Evolutionary conservation across 2,113 vertebrate species (phyloP).

Genomic region (Plecotus auritus): DNA sequence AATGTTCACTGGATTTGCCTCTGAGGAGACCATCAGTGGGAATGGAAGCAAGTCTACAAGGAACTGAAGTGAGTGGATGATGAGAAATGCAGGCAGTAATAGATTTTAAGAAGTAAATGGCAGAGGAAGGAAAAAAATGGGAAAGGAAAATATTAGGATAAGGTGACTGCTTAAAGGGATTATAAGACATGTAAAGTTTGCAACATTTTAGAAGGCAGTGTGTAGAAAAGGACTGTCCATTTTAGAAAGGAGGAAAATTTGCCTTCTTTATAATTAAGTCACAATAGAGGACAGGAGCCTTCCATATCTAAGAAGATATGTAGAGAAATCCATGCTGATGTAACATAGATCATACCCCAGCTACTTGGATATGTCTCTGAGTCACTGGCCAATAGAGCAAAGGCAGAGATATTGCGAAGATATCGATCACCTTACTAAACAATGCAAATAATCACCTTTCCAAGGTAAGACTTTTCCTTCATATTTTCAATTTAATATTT

Average conservation of each 20-base stretch:
- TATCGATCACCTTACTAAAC: not conserved
- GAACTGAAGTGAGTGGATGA: not conserved
- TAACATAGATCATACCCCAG: not conserved
- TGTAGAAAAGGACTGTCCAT: not conserved
- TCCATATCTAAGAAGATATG: not conserved
- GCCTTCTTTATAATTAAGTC: not conserved
- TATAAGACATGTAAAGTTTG: not conserved
- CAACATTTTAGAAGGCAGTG: not conserved
- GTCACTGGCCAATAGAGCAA: not conserved
- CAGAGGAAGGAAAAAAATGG: not conserved
- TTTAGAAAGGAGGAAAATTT: slow-evolving; percentile 2
- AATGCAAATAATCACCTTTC: not conserved
- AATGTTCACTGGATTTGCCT: not conserved
- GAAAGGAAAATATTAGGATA: not conserved
- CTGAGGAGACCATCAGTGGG: not conserved
- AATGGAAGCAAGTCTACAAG: not conserved
- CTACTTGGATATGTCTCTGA: not conserved
- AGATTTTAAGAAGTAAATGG: not conserved
- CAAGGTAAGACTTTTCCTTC: slow-evolving; percentile 2
- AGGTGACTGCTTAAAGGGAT: not conserved
- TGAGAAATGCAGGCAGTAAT: not conserved
- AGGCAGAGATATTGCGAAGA: not conserved
- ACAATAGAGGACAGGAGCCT: not conserved
- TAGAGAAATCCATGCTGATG: not conserved
- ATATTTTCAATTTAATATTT: slow-evolving; percentile 27